Base-by-base conservation (phyloP, 2,888 invertebrate genomes). In the Flexamia atlantica region DNA sequence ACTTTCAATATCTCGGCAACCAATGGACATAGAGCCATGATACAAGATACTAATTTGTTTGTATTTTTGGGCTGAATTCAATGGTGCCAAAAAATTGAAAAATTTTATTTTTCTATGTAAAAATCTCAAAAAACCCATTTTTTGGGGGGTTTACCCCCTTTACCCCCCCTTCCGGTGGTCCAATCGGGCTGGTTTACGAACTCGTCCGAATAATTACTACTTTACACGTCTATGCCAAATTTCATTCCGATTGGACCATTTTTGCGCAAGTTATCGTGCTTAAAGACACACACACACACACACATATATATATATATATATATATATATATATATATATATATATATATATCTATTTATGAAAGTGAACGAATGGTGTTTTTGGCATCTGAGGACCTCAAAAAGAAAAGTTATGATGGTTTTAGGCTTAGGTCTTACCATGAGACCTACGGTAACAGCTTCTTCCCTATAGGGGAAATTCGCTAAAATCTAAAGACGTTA, bases 251-350 rank as follows among this genome's bases (percentile, higher is more conserved):
- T 57, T 23, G 23, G 57, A 57, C 25, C 20, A 20, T 57, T 57
- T 57, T 57, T 57, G 12, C 57, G 2, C 20, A 57, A 57, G 57
- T 57, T 57, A 57, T 57, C 57, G 57, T 12, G 57, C 3, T 23
- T 7, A 57, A 2, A 23, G 57, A 57, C 57, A 57, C 57, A 57
- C 23, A 57, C 25, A 57, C 14, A 57, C 25, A 57, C 14, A 57
- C 20, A 57, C 23, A 14, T 20, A 23, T 12, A 57, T 20, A 57
- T 57, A 57, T 57, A 57, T 57, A 57, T 57, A 57, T 23, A 57
- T 57, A 57, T 57, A 57, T 57, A 57, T 57, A 57, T 57, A 57
- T 57, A 57, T 57, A 57, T 23, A 57, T 57, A 57, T 57, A 57
- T 57, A 57, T 57, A 57, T 57, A 57, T 57, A 57, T 23, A 57